Percentiles rank a stretch among this genome's conserved stretches.
Conservation (phyloP, 2,797 vertebrate genomes). For the Enteromius thamalakanensis region DNA sequence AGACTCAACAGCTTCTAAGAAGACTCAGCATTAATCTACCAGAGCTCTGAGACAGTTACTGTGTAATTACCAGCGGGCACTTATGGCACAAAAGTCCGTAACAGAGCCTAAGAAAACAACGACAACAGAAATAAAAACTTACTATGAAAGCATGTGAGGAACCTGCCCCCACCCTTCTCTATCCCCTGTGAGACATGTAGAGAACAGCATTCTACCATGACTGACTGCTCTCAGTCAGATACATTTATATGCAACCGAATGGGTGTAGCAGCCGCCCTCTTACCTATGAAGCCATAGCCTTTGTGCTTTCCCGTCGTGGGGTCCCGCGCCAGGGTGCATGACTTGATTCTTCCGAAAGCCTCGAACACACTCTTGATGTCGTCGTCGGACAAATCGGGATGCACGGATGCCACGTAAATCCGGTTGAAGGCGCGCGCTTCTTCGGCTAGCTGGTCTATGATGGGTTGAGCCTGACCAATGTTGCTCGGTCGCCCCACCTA, state of each 20-base stretch:
- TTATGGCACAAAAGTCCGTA: constrained; percentile 64
- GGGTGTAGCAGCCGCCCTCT: constrained; percentile 49
- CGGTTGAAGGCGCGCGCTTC: constrained; percentile 88
- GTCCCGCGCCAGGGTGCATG: constrained; percentile 84
- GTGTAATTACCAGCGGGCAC: constrained; percentile 65
- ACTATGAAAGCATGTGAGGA: constrained; percentile 67
- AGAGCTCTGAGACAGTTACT: constrained; percentile 64
- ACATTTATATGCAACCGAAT: constrained; percentile 58
- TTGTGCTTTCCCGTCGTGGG: constrained; percentile 89
- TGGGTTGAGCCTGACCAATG: constrained; percentile 88
- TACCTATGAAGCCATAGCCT: constrained; percentile 89
- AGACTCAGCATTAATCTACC: constrained; percentile 61
- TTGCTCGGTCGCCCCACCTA: constrained; percentile 90
- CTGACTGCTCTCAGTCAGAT: constrained; percentile 63
- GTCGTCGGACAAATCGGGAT: constrained; percentile 86
- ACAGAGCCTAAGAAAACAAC: constrained; percentile 66
- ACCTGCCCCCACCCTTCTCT: constrained; percentile 65
- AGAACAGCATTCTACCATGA: constrained; percentile 65
- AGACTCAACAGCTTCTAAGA: constrained; percentile 36
- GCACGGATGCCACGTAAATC: constrained; percentile 88
- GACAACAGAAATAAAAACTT: constrained; percentile 67
- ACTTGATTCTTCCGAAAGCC: constrained; percentile 89
- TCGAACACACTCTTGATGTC: constrained; percentile 91
- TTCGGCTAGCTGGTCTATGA: constrained; percentile 88
- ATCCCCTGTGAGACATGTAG: constrained; percentile 66